Evolutionary conservation across 92 coral and sea anemone species (phyloP), one percentile per base, ranked within the genome.

Genomic region (Epizoanthus ramosus): DNA sequence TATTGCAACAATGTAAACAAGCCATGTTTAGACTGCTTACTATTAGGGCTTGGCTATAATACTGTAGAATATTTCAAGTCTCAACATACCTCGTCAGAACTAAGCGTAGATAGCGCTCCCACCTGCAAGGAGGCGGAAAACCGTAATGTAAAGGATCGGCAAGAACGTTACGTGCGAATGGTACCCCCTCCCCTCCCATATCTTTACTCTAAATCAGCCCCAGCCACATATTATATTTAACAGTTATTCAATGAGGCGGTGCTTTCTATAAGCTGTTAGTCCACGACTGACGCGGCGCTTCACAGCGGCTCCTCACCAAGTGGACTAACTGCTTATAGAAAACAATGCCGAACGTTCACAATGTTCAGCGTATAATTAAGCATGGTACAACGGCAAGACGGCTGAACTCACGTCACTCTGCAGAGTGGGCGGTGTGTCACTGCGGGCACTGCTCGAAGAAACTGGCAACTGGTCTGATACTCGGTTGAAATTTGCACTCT

Each of bases 41-140:
- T 47, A 47, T 47, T 47, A 0, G 14, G 54, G 15, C 54, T 47
- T 12, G 54, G 15, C 54, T 47, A 47, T 8, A 67, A 15, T 15
- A 67, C 71, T 15, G 22, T 50, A 28, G 8, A 24, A 24, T 7
- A 25, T 8, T 28, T 59, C 21, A 68, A n/a, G 6, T 45, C 24
- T n/a, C 7, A 22, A 69, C 88, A 5, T 31, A 92, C 95, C 90
- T 92, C 88, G 0, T 70, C 87, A 45, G 84, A 80, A 23, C 63
- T 68, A 5, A 86, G 85, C 52, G 84, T 71, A 57, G 75, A 74
- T 8, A 92, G 77, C 33, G 74, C 76, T 58, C 95, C 95, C 79
- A 92, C 90, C 95, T 92, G 73, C 53, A 92, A 4, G 6, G 13
- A 24, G 80, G 24, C 56, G 54, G 6, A 74, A 80, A 52, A 41